Base-by-base conservation (phyloP, 2,113 vertebrate genomes). In the Varanus komodoensis region DNA sequence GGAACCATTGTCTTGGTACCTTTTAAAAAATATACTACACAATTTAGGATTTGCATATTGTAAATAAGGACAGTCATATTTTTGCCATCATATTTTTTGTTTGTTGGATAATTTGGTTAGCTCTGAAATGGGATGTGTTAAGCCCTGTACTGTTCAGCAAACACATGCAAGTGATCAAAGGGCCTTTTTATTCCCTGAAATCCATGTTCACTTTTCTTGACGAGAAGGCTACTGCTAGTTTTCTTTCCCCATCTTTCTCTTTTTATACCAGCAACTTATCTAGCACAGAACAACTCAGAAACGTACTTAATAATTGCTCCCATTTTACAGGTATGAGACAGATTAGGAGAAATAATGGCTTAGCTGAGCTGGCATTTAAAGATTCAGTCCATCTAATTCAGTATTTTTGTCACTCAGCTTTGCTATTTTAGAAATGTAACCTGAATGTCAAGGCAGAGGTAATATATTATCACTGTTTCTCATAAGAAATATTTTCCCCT, bases 401-500 rank as follows among this genome's bases (percentile, higher is more conserved):
- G 7, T 8, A 32, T 7, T 81, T 29, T 69, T 88, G n/a, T 27
- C 1, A 38, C 14, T 77, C 23, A 73, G 34, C 32, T 23, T 64
- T 82, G 38, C 27, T 17, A 12, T 64, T 57, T 64, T 54, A 57
- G 23, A 71, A 82, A 34, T 52, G 48, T 83, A 57, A 7, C 23
- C 50, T 64, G 80, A 87, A 54, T 82, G 44, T 19, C 27, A 84
- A 84, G 67, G 67, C 27, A 48, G 80, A 71, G 34, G 64, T 34
- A 75, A 85, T 8, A 77, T 44, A 73, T 3, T 87, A 87, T 67
- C 27, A 68, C 8, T 14, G 29, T 17, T 52, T 69, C 9, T 27
- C 25, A 12, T 78, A 88, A 81, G 64, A 88, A 69, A 88, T 88
- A 71, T 68, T 84, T 52, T 77, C 57, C n/a, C 23, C 32, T 23